Evolutionary conservation across 2,888 invertebrate species (phyloP).

Genomic region (Drosophila eohydei): DNA sequence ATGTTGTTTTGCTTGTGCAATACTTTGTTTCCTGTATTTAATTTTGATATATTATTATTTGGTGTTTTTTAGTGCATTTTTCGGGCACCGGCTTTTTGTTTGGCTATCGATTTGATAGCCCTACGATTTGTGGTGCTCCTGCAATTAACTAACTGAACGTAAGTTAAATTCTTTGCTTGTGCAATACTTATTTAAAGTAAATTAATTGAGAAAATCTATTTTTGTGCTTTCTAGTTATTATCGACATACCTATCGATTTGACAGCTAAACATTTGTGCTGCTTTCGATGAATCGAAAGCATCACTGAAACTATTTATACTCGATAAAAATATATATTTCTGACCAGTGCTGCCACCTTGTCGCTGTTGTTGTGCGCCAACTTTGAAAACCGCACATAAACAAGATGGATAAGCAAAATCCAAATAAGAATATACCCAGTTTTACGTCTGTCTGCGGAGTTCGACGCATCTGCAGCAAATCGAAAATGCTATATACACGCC

Average conservation of each 20-base stretch:
- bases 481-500: slow-evolving; percentile 79
- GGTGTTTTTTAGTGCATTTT: slow-evolving; percentile 49
- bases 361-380: slow-evolving; percentile 17
- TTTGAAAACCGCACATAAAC: slow-evolving; percentile 33
- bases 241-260: slow-evolving; percentile 38
- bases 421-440: slow-evolving; percentile 64
- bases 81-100: slow-evolving; percentile 5
- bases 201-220: background rate
- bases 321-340: slow-evolving; percentile 29
- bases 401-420: slow-evolving; percentile 64
- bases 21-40: slow-evolving; percentile 39
- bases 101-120: background rate
- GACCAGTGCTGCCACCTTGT: slow-evolving; percentile 41
- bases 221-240: background rate
- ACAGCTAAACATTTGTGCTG: slow-evolving; percentile 22
- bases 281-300: slow-evolving; percentile 57
- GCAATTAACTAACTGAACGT: background rate
- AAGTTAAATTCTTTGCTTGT: background rate
- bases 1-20: slow-evolving; percentile 49
- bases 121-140: background rate
- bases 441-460: slow-evolving; percentile 67
- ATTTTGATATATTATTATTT: slow-evolving; percentile 3
- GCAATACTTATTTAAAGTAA: background rate
- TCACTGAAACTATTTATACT: slow-evolving; percentile 25
- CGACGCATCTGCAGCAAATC: slow-evolving; percentile 75